Base-by-base conservation (phyloP, 2,888 invertebrate genomes). In the Agrypnus murinus region DNA sequence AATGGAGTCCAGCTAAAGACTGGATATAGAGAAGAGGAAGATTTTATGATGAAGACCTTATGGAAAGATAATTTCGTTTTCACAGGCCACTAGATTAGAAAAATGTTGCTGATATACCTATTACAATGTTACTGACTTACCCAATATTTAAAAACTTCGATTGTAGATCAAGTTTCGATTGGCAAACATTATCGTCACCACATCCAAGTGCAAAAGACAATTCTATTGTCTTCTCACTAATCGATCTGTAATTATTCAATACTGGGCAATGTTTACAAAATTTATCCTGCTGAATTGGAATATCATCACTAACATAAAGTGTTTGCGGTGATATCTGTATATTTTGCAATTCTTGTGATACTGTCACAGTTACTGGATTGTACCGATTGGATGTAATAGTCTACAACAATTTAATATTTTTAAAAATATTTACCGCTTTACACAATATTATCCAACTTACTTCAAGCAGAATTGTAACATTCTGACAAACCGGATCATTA, bases 121-220 rank as follows among this genome's bases (percentile, higher is more conserved):
- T n/a, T n/a, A n/a, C n/a, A n/a, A n/a, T n/a, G n/a, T n/a, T n/a
- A n/a, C n/a, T n/a, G n/a, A 12, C 53, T 62, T 15, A 82, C 58
- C 62, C 69, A 65, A 75, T 68, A n/a, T 72, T 69, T 5, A 73
- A 69, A 57, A 82, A 79, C 15, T 40, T 65, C 0, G 77, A 60
- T 19, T 78, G 62, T 12, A 83, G 60, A 32, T 75, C 69, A n/a
- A 83, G 73, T 25, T 76, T 71, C 1, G 83, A 75, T 0, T 66
- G 59, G 69, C 85, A 85, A 34, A 81, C 63, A 43, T 81, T 77
- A 62, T 82, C 82, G 15, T 69, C 64, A 4, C 81, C 82, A 67
- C 85, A 85, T 32, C 80, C 81, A 10, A 82, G 73, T 9, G 77
- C 74, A 69, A 83, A 84, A 0, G 82, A 78, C 34, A 86, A 71